Evolutionary conservation across 2,888 invertebrate species (phyloP).

Genomic region (Rambutsinella grinnellia): DNA sequence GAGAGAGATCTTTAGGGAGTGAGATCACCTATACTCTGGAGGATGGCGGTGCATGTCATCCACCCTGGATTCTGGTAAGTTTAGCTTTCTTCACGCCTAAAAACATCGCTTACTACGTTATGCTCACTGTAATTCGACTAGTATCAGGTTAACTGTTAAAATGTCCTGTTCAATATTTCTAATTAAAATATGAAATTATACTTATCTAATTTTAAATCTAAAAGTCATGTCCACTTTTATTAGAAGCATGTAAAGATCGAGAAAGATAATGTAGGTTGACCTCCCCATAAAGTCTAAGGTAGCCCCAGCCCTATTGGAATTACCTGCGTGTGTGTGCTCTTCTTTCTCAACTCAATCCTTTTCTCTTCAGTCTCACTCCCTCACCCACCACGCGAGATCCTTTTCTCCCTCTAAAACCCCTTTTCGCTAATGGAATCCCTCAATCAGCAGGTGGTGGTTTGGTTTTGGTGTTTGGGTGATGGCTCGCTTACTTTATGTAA

Average conservation of each 20-base stretch:
- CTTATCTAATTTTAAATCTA: slow-evolving; percentile 16
- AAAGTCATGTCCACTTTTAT: too few relatives aligned
- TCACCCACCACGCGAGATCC: neutral
- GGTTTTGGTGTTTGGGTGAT: too few relatives aligned
- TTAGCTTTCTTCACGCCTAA: too few relatives aligned
- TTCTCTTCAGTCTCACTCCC: neutral
- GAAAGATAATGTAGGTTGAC: too few relatives aligned
- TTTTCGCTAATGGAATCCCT: too few relatives aligned
- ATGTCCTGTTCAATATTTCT: too few relatives aligned
- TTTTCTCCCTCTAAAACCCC: too few relatives aligned
- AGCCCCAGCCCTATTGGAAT: slow-evolving; percentile 4
- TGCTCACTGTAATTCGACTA: too few relatives aligned
- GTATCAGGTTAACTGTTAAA: too few relatives aligned
- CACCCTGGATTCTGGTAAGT: neutral
- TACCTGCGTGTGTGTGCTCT: slow-evolving; percentile 27
- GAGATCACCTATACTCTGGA: slow-evolving; percentile 34
- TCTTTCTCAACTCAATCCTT: neutral
- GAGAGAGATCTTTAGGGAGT: slow-evolving; percentile 8
- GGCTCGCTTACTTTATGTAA: slow-evolving; percentile 15
- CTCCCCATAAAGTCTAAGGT: slow-evolving; percentile 6
- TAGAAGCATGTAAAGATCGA: too few relatives aligned
- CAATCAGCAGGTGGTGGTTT: slow-evolving; percentile 44
- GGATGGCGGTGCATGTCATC: slow-evolving; percentile 45
- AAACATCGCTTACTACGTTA: too few relatives aligned
- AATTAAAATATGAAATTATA: slow-evolving; percentile 7